Conservation (phyloP, 2,888 invertebrate species). For the Liposcelis brunnea region DNA sequence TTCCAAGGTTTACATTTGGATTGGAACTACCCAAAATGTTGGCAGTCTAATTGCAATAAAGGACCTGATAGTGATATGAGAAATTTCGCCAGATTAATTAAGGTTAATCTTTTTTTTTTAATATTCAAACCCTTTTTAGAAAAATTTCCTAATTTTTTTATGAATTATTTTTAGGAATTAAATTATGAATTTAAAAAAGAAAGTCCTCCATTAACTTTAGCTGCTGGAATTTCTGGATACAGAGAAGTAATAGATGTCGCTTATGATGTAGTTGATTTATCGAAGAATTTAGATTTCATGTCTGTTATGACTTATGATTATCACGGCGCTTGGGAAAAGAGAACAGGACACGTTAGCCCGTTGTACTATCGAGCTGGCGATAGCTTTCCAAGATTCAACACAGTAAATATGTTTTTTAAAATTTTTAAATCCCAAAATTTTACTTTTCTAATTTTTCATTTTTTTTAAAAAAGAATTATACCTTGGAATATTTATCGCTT, state of each 20-base stretch:
- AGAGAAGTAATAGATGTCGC: conserved; percentile 76
- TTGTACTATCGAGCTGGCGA: conserved; percentile 47
- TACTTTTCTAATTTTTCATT: not conserved
- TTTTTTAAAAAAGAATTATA: conserved; percentile 44
- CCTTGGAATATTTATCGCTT: conserved; percentile 54
- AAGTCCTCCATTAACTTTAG: conserved; percentile 49
- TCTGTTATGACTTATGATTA: conserved; percentile 80
- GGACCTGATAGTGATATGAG: conserved; percentile 61
- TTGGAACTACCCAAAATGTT: conserved; percentile 90
- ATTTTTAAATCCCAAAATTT: not conserved
- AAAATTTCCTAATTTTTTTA: not conserved
- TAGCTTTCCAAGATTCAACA: conserved; percentile 55
- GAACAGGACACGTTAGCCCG: conserved; percentile 68
- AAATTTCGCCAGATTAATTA: conserved; percentile 57
- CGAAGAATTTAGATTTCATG: conserved; percentile 54
- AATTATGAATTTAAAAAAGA: conserved; percentile 42
- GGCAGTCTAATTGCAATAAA: conserved; percentile 76
- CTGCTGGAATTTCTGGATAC: conserved; percentile 75
- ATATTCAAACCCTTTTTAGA: too few relatives aligned
- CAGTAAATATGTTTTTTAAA: conserved; percentile 33
- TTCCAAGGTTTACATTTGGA: conserved; percentile 82
- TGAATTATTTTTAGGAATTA: conserved; percentile 34
- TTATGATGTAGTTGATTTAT: conserved; percentile 58
- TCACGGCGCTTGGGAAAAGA: conserved; percentile 73
- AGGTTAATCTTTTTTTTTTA: conserved; percentile 29